These are phyloP conservation scores for Isotomurus palustris DNA, from an alignment of 2,888 invertebrate species.

Conservation along the genomic window DNA sequence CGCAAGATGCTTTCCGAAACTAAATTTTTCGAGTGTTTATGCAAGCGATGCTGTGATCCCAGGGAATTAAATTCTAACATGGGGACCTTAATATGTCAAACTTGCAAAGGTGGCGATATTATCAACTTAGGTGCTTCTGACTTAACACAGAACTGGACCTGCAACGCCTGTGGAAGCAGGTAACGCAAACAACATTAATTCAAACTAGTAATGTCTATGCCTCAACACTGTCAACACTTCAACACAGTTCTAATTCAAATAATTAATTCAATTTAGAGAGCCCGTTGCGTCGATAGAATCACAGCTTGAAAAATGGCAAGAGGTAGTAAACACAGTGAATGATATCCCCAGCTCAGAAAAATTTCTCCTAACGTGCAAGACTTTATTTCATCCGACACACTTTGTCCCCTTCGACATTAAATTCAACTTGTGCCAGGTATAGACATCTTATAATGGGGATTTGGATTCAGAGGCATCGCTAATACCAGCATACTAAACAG, in stretches of 20 bases:
- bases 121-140: conserved; percentile 30
- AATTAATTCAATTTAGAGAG: conserved; percentile 16
- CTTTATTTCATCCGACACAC: conserved; percentile 36
- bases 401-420: conserved; percentile 40
- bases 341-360: conserved; percentile 34
- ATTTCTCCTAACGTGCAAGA: conserved; percentile 29
- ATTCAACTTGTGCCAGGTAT: conserved; percentile 41
- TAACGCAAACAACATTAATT: conserved; percentile 13
- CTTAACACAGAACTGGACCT: conserved; percentile 27
- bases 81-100: conserved; percentile 32
- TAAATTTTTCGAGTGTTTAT: conserved; percentile 41
- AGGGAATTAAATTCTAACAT: conserved; percentile 29
- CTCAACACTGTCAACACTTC: too few relatives aligned
- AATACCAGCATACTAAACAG: conserved; percentile 6
- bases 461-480: background rate
- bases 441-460: background rate
- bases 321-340: conserved; percentile 19
- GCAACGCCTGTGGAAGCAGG: conserved; percentile 31
- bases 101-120: conserved; percentile 27
- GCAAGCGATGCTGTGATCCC: conserved; percentile 35
- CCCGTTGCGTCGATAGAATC: conserved; percentile 26
- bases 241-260: conserved; percentile 1
- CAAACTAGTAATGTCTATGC: too few relatives aligned
- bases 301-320: conserved; percentile 30
- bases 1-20: conserved; percentile 37